Evolutionary conservation across 2,888 invertebrate species (phyloP), one percentile per base, ranked within the genome.

Genomic region (Rhingia campestris): DNA sequence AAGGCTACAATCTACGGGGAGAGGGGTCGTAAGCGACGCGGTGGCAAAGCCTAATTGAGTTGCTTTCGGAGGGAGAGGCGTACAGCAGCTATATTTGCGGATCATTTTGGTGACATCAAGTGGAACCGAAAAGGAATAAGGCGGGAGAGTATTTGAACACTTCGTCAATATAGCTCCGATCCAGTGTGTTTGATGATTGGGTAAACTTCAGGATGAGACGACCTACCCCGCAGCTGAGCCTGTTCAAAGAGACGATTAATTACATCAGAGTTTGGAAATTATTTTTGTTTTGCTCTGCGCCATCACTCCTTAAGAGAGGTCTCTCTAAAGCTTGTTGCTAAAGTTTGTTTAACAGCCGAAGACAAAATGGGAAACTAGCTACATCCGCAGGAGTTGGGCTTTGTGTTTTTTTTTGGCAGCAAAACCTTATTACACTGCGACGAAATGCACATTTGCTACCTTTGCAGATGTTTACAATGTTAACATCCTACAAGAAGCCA

Each of bases 381-480:
- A 10, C 56, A 22, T n/a, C 58, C 35, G 61, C 30, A 61, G 33
- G 35, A 39, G 41, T 58, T 22, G 4, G 22, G 22, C 22, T 22
- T 22, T 6, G 5, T n/a, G 14, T 39, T 53, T 63, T 73, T 56
- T 59, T 75, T 77, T 81, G 77, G 72, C 77, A 77, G 53, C 61
- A 49, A 59, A 69, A 69, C 47, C 73, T 73, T 73, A 82, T 73
- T 67, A 74, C 73, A 82, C 64, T 82, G 82, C 82, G 63, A 79
- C 79, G 72, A 79, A 77, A 79, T 79, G 82, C 77, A 77, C 76
- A 77, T 77, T 81, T 76, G 70, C 47, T 64, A 58, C 79, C 73
- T 69, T 63, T 82, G 64, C 82, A 82, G 82, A 69, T 82, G 82
- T 82, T 73, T 79, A 82, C 82, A 73, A 69, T 73, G 76, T 81